Base-by-base conservation (phyloP, 1,140 invertebrate species). In the Brachystomella parvula region DNA sequence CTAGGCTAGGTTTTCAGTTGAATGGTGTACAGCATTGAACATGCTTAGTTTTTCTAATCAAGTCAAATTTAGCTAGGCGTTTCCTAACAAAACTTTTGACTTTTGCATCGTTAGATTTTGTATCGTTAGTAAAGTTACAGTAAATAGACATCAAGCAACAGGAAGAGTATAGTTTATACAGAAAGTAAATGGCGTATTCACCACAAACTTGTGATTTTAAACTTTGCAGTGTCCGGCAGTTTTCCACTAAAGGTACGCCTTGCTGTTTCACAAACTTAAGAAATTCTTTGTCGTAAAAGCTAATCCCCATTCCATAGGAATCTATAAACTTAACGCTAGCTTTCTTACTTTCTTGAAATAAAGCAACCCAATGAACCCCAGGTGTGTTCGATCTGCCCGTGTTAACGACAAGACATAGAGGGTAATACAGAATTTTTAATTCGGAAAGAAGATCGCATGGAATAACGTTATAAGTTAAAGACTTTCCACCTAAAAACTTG, bases 121-220 rank as follows among this genome's bases (percentile, higher is more conserved):
- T 31, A 59, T 31, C 30, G 6, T 12, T 24, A 29, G 57, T 9
- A 32, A 59, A 59, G 3, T 59, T 28, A 29, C 24, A 59, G 24
- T 59, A 59, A 15, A 59, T 30, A 12, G 30, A 59, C 24, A 12
- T 59, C 21, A 59, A 32, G 12, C 26, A 28, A 17, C 30, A 28
- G 15, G 26, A 29, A 32, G 9, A 17, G 30, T 28, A 59, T 12
- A 30, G 57, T 21, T 32, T 59, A 21, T 29, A 59, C 30, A 59
- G 21, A 59, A 32, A 59, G 57, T 59, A 59, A 17, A 59, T 59
- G 6, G 57, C 57, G 24, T 59, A 59, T 26, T 59, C 3, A 29
- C 57, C 57, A 59, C 57, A 59, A 59, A 59, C 57, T 30, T 29
- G 26, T 12, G 24, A 29, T 12, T 29, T 29, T 3, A 31, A 29